Evolutionary conservation across 2,797 vertebrate species (phyloP).

Genomic region (Buphagus erythrorhynchus): DNA sequence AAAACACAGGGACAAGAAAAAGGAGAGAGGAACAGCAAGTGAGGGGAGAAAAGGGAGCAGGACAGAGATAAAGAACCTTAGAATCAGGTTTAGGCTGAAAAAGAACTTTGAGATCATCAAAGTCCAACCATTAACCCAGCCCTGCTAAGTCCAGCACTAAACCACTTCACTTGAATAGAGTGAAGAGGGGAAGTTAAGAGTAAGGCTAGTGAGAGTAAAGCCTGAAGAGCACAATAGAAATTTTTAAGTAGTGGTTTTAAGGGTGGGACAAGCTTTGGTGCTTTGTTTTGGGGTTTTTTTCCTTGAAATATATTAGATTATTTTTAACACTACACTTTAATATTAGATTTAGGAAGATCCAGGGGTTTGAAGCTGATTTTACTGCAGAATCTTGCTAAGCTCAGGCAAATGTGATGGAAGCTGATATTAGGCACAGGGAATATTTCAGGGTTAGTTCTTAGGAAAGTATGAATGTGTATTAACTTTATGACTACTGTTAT

Average conservation of each 20-base stretch:
- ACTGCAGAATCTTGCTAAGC: not conserved
- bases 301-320: not conserved
- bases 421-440: not conserved
- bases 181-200: not conserved
- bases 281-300: not conserved
- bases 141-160: not conserved
- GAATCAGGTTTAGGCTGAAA: not conserved
- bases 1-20: not conserved
- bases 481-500: not conserved
- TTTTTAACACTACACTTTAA: not conserved
- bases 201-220: not conserved
- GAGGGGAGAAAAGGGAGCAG: accelerated
- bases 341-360: not conserved
- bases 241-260: not conserved
- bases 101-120: not conserved
- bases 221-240: not conserved
- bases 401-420: not conserved
- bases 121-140: not conserved
- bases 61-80: not conserved
- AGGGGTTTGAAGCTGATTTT: not conserved
- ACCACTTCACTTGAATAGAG: not conserved
- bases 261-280: not conserved
- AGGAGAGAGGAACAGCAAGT: not conserved
- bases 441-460: not conserved
- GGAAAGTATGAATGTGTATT: not conserved